Base-by-base conservation (phyloP, 2,797 vertebrate genomes). In the Mus minutoides region DNA sequence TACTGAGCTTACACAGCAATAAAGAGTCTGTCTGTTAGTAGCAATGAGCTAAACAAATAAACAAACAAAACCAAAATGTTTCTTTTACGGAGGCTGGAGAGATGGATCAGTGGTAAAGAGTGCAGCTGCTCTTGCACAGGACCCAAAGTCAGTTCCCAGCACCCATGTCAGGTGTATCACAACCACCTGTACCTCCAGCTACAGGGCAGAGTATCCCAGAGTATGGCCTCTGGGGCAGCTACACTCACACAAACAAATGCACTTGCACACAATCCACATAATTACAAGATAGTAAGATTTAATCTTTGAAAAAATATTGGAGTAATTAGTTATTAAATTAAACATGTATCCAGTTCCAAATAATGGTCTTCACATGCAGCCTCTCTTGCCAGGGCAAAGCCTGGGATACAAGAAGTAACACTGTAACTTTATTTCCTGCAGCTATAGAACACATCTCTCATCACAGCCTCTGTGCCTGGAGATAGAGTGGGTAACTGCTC, bases 401-500 rank as follows among this genome's bases (percentile, higher is more conserved):
- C 26, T 87, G 83, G 2, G 67, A 49, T 79, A 60, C 87, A 21
- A 52, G 31, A 69, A 46, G 93, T 96, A 78, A 56, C 14, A 49
- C 52, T 11, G 21, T 7, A 0, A 16, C 6, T 2, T 82, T 89
- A 2, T 88, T 96, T 86, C 60, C 94, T 10, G 0, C 1, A 67
- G 95, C 84, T 84, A 73, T 6, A 0, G 0, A 93, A 46, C 22
- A 2, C 78, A 64, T 95, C 86, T 88, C 96, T 92, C 82, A 6
- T 29, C 84, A 76, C 92, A 95, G 95, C 90, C 94, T 6, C 26
- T 91, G 96, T n/a, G 58, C 93, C 94, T 60, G 96, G 84, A 98
- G 96, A 88, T 62, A 89, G 67, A 97, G 95, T 96, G 95, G 97
- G 98, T 96, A 96, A 96, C 97, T 92, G 79, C 97, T 96, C 94